Evolutionary conservation across 2,797 vertebrate genomes (phyloP).

Genomic region (Paguma larvata): DNA sequence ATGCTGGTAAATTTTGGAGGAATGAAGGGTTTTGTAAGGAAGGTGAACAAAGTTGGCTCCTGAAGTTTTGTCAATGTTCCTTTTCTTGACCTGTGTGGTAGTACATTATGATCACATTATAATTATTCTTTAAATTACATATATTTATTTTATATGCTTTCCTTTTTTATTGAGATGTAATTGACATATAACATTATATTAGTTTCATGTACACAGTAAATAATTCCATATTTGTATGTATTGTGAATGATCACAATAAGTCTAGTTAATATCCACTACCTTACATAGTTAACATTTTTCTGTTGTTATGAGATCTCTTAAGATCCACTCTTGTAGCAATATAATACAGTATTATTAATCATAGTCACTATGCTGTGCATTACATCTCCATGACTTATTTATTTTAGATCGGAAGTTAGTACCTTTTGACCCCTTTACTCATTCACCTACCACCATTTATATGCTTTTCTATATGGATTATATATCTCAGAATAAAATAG

Average conservation of each 20-base stretch:
- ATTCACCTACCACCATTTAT: background rate
- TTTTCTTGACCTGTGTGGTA: constrained; percentile 2
- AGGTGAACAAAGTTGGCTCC: background rate
- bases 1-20: background rate
- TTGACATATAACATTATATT: background rate
- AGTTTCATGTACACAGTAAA: background rate
- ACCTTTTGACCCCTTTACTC: background rate
- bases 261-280: background rate
- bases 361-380: background rate
- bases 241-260: background rate
- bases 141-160: background rate
- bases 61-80: background rate
- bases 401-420: background rate
- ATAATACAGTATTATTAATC: background rate
- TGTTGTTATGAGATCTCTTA: background rate
- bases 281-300: background rate
- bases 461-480: background rate
- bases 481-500: background rate
- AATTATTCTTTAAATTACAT: constrained; percentile 7
- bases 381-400: background rate
- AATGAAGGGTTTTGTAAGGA: background rate
- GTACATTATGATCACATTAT: background rate
- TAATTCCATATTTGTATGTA: background rate
- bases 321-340: background rate
- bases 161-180: background rate